phyloP scores from a whole-genome alignment of 2,113 vertebrate species.

The Dicentrarchus labrax region DNA sequence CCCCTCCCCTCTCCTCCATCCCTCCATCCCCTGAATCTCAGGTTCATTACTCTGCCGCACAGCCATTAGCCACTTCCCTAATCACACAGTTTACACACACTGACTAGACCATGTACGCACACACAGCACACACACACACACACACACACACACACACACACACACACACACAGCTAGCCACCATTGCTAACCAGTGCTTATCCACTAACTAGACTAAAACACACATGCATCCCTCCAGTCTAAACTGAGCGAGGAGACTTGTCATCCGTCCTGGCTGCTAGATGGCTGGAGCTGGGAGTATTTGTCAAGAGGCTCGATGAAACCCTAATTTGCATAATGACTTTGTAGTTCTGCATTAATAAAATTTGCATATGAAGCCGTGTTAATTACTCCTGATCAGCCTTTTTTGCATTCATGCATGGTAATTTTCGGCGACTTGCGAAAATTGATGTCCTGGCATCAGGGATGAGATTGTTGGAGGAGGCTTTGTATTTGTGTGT shows the following conservation, averaged over 20 bases:
- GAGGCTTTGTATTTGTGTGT: constrained; percentile 35
- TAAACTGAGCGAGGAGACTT: constrained; percentile 91
- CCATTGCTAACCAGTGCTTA: constrained; percentile 74
- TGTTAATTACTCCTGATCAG: constrained; percentile 99
- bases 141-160: constrained; percentile 13
- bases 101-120: background rate
- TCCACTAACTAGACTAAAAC: constrained; percentile 62
- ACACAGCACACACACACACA: constrained; percentile 27
- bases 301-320: constrained; percentile 99
- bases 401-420: constrained; percentile 99
- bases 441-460: constrained; percentile 99
- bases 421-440: constrained; percentile 99
- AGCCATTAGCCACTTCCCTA: constrained; percentile 91
- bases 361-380: constrained; percentile 99
- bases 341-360: constrained; percentile 99
- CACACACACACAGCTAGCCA: constrained; percentile 67
- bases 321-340: constrained; percentile 99
- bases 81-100: constrained; percentile 75
- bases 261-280: constrained; percentile 84
- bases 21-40: constrained; percentile 94
- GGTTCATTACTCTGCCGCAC: constrained; percentile 98
- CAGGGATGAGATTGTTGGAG: constrained; percentile 80
- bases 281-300: constrained; percentile 97
- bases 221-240: constrained; percentile 83
- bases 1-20: constrained; percentile 82